Percentiles rank a stretch among this genome's conserved stretches.
Evolutionary conservation across 2,888 invertebrate genomes (phyloP).

Genomic region (Philaethria dido): DNA sequence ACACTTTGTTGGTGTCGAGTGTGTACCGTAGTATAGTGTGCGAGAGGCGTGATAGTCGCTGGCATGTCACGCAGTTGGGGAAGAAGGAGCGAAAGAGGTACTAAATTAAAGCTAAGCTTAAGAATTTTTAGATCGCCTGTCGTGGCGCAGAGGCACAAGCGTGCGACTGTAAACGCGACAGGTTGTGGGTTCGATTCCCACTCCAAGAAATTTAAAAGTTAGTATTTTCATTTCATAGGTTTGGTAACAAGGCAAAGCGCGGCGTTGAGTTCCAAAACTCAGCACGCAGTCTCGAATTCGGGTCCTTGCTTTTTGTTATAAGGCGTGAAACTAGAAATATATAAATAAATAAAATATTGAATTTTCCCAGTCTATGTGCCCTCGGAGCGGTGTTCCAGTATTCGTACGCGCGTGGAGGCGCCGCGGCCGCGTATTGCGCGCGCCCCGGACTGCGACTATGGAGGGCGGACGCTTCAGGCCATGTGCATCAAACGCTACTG

Average conservation of each 20-base stretch:
- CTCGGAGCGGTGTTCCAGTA: conserved; percentile 82
- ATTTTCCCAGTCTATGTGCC: conserved; percentile 59
- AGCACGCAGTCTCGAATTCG: too few relatives aligned
- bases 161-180: too few relatives aligned
- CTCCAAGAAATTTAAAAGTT: too few relatives aligned
- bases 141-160: too few relatives aligned
- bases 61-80: conserved; percentile 91
- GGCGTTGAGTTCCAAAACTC: too few relatives aligned
- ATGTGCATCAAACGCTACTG: conserved; percentile 92
- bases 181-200: too few relatives aligned
- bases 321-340: too few relatives aligned
- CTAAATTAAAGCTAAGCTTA: background rate
- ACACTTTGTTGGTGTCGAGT: conserved; percentile 91
- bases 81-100: conserved; percentile 94
- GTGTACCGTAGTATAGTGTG: conserved; percentile 92
- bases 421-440: conserved; percentile 90
- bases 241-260: too few relatives aligned
- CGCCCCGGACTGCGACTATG: conserved; percentile 93
- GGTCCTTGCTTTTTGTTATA: too few relatives aligned
- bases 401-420: conserved; percentile 85
- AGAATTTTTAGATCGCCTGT: too few relatives aligned
- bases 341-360: too few relatives aligned
- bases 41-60: conserved; percentile 85
- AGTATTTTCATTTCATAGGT: too few relatives aligned
- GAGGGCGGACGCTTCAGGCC: conserved; percentile 89